Evolutionary conservation across 2,888 invertebrate species (phyloP).

Genomic region (Chrysolina oricalcia): DNA sequence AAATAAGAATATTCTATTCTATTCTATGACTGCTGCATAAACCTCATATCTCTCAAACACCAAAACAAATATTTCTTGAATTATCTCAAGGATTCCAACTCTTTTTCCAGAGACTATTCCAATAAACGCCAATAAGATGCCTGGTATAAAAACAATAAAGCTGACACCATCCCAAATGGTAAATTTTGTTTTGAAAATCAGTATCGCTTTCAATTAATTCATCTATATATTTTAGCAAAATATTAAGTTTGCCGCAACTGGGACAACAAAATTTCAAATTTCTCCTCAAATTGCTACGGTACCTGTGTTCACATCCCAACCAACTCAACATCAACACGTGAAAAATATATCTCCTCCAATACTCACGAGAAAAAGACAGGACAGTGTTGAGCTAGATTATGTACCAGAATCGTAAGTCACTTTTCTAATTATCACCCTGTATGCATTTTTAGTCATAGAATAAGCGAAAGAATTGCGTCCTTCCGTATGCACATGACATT

Average conservation of each 20-base stretch:
- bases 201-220: conserved; percentile 27
- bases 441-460: no score
- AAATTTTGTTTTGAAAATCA: conserved; percentile 41
- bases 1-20: no score
- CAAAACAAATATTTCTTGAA: neutral
- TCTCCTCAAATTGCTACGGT: conserved; percentile 45
- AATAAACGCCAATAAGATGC: conserved; percentile 74
- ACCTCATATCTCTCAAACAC: neutral
- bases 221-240: conserved; percentile 63
- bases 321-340: conserved; percentile 68
- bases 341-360: conserved; percentile 76
- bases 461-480: no score
- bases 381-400: conserved; percentile 74
- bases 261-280: conserved; percentile 47
- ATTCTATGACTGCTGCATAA: no score
- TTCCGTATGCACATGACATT: no score
- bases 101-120: conserved; percentile 69
- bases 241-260: conserved; percentile 64
- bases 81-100: neutral
- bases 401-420: conserved; percentile 74
- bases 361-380: conserved; percentile 76
- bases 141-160: conserved; percentile 74
- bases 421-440: no score
- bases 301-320: conserved; percentile 54
- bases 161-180: conserved; percentile 74